phyloP scores from a whole-genome alignment of 2,888 invertebrate genomes.

The Tipula confusa region DNA sequence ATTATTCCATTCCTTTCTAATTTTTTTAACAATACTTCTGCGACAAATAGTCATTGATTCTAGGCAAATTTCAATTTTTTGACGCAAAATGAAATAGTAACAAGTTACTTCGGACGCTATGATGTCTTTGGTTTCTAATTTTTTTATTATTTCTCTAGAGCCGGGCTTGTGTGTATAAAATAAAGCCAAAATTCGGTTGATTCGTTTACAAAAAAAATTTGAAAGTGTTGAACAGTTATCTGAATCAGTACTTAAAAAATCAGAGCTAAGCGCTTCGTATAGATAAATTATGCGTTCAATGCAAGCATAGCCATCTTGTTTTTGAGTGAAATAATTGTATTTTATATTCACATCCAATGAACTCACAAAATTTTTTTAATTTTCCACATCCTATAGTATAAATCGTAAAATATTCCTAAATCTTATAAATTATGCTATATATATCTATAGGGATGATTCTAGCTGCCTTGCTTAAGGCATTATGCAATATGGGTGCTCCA shows the following conservation, averaged over 20 bases:
- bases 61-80: not conserved
- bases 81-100: not conserved
- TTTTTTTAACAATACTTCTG: not conserved
- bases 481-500: no score
- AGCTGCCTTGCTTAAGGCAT: no score
- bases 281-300: not conserved
- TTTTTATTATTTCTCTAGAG: not conserved
- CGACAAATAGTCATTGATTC: not conserved
- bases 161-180: not conserved
- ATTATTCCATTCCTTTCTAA: not conserved
- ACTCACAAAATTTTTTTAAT: not conserved
- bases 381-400: not conserved
- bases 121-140: not conserved
- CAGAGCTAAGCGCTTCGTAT: not conserved
- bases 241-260: not conserved
- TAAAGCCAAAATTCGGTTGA: not conserved
- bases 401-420: not conserved
- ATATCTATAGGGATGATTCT: no score
- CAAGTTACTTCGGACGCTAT: no score
- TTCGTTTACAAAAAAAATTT: not conserved
- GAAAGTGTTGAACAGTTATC: not conserved
- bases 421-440: no score
- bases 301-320: not conserved
- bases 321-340: not conserved
- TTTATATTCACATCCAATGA: not conserved